phyloP scores from a whole-genome alignment of 2,113 vertebrate genomes.

The Macroglossus sobrinus region DNA sequence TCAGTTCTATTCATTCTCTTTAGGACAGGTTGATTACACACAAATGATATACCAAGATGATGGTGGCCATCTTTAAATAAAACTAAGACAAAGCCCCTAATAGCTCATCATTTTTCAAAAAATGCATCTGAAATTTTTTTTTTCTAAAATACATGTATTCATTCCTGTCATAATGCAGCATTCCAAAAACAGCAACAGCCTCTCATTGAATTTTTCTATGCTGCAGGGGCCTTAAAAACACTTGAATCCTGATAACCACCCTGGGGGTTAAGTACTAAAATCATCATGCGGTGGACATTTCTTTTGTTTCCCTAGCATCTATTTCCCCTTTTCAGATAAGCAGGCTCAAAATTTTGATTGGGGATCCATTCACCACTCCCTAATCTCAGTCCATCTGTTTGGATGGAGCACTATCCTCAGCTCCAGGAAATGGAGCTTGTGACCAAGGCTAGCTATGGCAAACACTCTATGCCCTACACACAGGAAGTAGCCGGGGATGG shows the following conservation, averaged over 20 bases:
- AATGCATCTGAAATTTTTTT: background rate
- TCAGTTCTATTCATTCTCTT: slow-evolving; percentile 57
- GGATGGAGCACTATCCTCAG: background rate
- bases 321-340: background rate
- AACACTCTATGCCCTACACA: background rate
- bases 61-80: background rate
- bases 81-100: background rate
- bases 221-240: background rate
- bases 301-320: background rate
- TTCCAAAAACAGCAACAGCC: background rate
- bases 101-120: background rate
- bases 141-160: background rate
- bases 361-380: background rate
- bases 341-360: background rate
- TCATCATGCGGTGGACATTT: background rate
- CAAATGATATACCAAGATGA: background rate
- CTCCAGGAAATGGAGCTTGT: background rate
- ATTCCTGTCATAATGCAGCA: background rate
- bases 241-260: background rate
- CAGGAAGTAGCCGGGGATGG: background rate
- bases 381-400: background rate
- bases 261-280: background rate
- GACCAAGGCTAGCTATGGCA: background rate
- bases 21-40: slow-evolving; percentile 1
- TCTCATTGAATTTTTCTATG: background rate